These are phyloP conservation scores for Camponotus floridanus DNA, from an alignment of 1,140 invertebrate species.

Conservation along the genomic window DNA sequence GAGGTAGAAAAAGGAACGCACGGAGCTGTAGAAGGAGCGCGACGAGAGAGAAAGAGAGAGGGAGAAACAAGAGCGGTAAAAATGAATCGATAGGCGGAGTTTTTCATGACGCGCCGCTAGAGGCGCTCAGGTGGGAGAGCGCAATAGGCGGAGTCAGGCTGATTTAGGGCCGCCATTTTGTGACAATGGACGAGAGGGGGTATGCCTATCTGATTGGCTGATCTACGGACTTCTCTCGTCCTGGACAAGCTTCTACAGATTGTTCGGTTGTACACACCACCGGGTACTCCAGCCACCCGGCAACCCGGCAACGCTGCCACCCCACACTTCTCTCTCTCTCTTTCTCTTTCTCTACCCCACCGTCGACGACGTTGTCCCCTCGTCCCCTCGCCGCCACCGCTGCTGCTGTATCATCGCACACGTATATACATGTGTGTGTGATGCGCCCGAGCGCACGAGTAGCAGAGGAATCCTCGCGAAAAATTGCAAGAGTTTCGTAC, in stretches of 20 bases:
- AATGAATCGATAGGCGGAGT: conserved; percentile 87
- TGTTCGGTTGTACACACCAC: conserved; percentile 84
- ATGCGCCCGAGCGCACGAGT: background rate
- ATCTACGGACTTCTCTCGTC: conserved; percentile 86
- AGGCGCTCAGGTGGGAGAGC: conserved; percentile 75
- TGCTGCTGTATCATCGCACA: conserved; percentile 24
- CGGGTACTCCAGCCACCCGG: conserved; percentile 81
- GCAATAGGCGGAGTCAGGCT: conserved; percentile 84
- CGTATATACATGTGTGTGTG: background rate
- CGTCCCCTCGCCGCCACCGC: background rate
- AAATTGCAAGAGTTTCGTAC: conserved; percentile 50
- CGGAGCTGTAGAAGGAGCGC: conserved; percentile 19
- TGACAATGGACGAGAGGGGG: conserved; percentile 85
- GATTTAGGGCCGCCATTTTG: conserved; percentile 87
- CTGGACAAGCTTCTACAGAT: conserved; percentile 86
- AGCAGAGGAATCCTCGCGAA: conserved; percentile 46
- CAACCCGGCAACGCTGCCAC: conserved; percentile 78
- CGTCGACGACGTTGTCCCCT: conserved; percentile 17
- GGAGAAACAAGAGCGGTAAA: conserved; percentile 83
- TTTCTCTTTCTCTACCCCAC: conserved; percentile 25
- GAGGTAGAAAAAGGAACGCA: conserved; percentile 56
- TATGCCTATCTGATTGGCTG: conserved; percentile 86
- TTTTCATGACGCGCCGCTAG: conserved; percentile 83
- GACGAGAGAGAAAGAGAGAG: conserved; percentile 23
- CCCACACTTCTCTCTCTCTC: conserved; percentile 52